Base-by-base conservation (phyloP, 2,888 invertebrate species). In the Stenodema calcarata region DNA sequence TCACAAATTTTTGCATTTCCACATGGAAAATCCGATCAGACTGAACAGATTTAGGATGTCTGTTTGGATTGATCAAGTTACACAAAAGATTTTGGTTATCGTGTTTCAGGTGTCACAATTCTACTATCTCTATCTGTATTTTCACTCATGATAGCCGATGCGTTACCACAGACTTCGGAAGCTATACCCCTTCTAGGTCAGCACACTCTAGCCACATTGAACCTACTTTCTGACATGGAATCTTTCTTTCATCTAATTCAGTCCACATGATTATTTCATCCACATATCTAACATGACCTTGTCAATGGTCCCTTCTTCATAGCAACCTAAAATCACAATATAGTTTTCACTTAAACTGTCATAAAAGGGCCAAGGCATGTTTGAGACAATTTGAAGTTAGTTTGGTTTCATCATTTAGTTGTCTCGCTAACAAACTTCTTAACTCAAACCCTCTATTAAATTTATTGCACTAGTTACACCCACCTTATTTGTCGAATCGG, bases 111-210 rank as follows among this genome's bases (percentile, higher is more conserved):
- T 95, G 97, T 98, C 92, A 98, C 98, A 93, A 98, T 98, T 93
- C 96, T 98, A 93, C 96, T 99, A 94, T 99, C 99, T 92, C 96
- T 99, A 95, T 99, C 98, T 93, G 99, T 99, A 93, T 99, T 99
- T 95, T 97, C 98, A 93, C 95, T 98, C 94, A 96, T 99, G 96
- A 98, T 99, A 94, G 98, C 98, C 92, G 98, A 99, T 94, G 97
- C 98, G 93, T 97, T 99, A 94, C 99, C 99, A 92, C 97, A 97
- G 94, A 99, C 99, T 92, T 99, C 99, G 92, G 99, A 99, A 94
- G 98, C 99, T 92, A 97, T 99, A 93, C 99, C 99, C 92, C 95
- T 99, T 92, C 97, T 99, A 96, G 99, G 99, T 98, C 89, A 90
- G 90, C 88, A 88, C 89, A 89, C 88, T 82, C 62, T 87, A 87